Base-by-base conservation (phyloP, 2,797 vertebrate species). In the Crypturellus tataupa region DNA sequence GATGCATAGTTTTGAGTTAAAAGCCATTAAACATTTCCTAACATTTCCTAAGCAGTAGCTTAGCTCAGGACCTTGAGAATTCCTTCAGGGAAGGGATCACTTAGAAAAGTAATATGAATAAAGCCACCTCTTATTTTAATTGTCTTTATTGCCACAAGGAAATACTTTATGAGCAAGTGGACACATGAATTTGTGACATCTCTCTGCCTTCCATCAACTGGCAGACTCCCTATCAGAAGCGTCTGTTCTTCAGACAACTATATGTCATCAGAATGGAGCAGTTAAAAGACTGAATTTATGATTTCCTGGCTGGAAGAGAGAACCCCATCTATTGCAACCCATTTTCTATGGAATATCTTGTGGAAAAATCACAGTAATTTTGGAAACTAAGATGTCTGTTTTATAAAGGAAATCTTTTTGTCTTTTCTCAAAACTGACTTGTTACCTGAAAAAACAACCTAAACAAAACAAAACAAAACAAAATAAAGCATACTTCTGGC, bases 311-410 rank as follows among this genome's bases (percentile, higher is more conserved):
- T 46, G 16, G 24, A 89, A 27, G 12, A 87, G 11, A 72, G 19
- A 5, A 1, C 7, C 2, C 4, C 25, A 29, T n/a, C 10, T 9
- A 1, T 1, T 63, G 19, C 7, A 58, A 5, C 1, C 14, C 8
- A 3, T 62, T 62, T 65, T 1, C 53, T 68, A 23, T 16, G 44
- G 44, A 87, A 58, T 23, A 58, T 31, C 7, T 18, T 85, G 29
- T 29, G 71, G 33, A 87, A 85, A 77, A 1, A 33, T 6, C 24
- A 4, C 16, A 9, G 42, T 68, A 6, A 2, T 56, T 87, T 91
- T 56, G 20, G 72, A 80, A 89, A 69, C 6, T 15, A 72, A 18
- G 12, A 1, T 23, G 8, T 42, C 51, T 82, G 14, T 9, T 77
- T 87, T 62, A 71, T 92, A 89, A 87, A 35, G 4, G 9, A 89